Evolutionary conservation across 2,797 vertebrate genomes (phyloP).

Genomic region (Acanthopagrus latus): DNA sequence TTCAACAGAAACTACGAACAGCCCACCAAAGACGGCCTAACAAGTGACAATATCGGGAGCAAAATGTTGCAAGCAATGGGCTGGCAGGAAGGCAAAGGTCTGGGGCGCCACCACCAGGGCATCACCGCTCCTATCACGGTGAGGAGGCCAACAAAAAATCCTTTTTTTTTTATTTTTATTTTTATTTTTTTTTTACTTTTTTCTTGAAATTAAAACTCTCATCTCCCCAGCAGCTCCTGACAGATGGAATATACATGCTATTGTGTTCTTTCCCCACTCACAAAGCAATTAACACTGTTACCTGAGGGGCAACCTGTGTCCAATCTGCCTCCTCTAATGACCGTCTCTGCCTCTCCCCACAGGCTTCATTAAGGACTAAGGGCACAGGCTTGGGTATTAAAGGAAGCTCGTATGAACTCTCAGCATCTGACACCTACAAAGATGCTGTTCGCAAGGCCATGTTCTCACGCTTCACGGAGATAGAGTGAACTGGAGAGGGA

Average conservation of each 20-base stretch:
- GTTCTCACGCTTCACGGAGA: constrained; percentile 94
- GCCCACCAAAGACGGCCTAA: constrained; percentile 93
- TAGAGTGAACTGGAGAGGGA: constrained; percentile 81
- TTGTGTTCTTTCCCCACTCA: constrained; percentile 17
- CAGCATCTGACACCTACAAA: constrained; percentile 93
- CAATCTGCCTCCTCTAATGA: constrained; percentile 57
- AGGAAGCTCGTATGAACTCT: constrained; percentile 91
- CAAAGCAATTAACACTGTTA: constrained; percentile 66
- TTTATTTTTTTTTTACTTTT: background rate
- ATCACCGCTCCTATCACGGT: constrained; percentile 94
- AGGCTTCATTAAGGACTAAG: constrained; percentile 93
- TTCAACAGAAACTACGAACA: constrained; percentile 91
- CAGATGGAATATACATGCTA: constrained; percentile 50
- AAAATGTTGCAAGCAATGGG: constrained; percentile 97
- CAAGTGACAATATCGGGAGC: constrained; percentile 94
- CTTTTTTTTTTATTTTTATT: no score
- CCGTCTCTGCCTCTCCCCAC: constrained; percentile 46
- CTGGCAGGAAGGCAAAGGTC: constrained; percentile 93
- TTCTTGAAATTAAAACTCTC: background rate
- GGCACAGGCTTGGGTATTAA: constrained; percentile 94
- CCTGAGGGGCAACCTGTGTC: constrained; percentile 50
- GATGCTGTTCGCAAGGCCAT: constrained; percentile 94
- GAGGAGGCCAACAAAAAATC: constrained; percentile 14
- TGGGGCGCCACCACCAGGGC: constrained; percentile 93
- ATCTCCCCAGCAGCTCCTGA: constrained; percentile 20